Evolutionary conservation across 1,140 invertebrate genomes (phyloP).

Genomic region (Spodoptera frugiperda): DNA sequence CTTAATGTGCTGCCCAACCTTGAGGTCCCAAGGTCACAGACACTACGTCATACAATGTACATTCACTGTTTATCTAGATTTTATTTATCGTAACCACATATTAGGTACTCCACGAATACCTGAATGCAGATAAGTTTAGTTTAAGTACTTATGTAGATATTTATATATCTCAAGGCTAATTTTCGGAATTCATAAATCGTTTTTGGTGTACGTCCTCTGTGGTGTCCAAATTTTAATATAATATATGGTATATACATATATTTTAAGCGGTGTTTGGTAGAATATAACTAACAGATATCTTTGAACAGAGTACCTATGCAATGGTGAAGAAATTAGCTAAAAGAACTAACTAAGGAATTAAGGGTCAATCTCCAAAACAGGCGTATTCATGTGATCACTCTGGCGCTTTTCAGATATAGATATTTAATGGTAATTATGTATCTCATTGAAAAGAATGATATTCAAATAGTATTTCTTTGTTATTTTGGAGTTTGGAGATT

Average conservation of each 20-base stretch:
- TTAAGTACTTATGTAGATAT: not conserved
- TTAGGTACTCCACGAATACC: conserved; percentile 13
- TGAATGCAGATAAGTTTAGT: conserved; percentile 3
- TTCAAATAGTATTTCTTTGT: too few relatives aligned
- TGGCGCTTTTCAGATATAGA: too few relatives aligned
- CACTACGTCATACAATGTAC: conserved; percentile 27
- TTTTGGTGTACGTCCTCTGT: not conserved
- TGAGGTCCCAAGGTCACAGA: conserved; percentile 40
- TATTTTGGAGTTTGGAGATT: too few relatives aligned
- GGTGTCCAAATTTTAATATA: not conserved
- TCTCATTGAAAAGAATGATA: too few relatives aligned
- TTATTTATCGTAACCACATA: conserved; percentile 35
- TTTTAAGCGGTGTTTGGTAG: too few relatives aligned
- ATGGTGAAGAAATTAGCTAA: too few relatives aligned
- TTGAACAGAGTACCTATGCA: too few relatives aligned
- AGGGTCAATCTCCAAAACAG: too few relatives aligned
- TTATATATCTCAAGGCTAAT: conserved; percentile 11
- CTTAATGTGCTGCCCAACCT: conserved; percentile 37
- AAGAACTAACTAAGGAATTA: too few relatives aligned
- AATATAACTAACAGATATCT: too few relatives aligned
- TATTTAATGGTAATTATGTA: too few relatives aligned
- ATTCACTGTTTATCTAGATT: conserved; percentile 26
- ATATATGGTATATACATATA: not conserved
- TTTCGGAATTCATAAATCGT: not conserved
- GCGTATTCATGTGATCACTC: too few relatives aligned